A percentile compares a stretch with the other conserved stretches of the same genome.
Evolutionary conservation across 2,113 vertebrate genomes (phyloP).

Genomic region (Xenus cinereus): DNA sequence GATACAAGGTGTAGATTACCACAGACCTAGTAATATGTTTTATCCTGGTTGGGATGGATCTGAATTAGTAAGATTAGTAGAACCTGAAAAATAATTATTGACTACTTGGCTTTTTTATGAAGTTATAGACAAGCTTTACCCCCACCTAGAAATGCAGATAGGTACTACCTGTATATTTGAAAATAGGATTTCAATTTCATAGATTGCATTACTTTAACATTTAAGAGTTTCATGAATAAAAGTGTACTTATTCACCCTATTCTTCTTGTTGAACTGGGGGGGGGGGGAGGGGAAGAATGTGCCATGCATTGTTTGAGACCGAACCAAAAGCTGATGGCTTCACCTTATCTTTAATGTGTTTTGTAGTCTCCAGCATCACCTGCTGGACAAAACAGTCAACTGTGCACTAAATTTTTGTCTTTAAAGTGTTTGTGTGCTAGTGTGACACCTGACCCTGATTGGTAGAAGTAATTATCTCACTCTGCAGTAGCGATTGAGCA

Average conservation of each 20-base stretch:
- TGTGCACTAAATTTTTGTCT: not conserved
- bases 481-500: not conserved
- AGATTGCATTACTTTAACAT: not conserved
- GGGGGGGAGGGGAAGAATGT: not conserved
- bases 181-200: not conserved
- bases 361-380: slow-evolving; percentile 46
- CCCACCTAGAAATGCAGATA: not conserved
- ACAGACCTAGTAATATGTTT: not conserved
- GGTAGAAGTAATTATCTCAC: not conserved
- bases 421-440: not conserved
- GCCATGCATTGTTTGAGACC: not conserved
- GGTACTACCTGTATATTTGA: not conserved
- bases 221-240: not conserved
- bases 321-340: not conserved
- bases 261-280: not conserved
- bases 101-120: not conserved
- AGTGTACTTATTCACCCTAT: not conserved
- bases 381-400: slow-evolving; percentile 17
- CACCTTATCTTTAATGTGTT: not conserved
- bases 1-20: not conserved
- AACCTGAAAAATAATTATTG: not conserved
- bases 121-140: not conserved
- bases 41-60: not conserved
- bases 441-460: not conserved
- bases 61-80: not conserved